Base-by-base conservation (phyloP, 2,888 invertebrate species). In the Scaptomyza parva region DNA sequence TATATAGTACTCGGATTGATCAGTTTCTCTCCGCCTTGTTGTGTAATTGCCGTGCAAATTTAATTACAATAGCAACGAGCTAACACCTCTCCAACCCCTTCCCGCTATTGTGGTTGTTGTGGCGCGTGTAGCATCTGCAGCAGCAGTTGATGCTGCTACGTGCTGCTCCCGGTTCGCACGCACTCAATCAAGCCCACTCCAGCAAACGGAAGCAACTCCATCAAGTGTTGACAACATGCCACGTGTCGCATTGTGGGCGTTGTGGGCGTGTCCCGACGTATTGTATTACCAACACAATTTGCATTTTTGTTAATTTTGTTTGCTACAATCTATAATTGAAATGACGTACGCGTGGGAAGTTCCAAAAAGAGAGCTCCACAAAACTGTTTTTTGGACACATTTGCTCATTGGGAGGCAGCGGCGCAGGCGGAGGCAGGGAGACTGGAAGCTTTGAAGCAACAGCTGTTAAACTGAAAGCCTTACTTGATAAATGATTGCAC, bases 41-140 rank as follows among this genome's bases (percentile, higher is more conserved):
- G 88, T 90, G 89, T 90, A 91, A 91, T 91, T 90, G 89, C 90
- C 91, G 91, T 91, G 90, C 78, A 91, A 91, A 91, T 91, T 91
- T 91, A 91, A 91, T 91, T 91, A 91, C 88, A 81, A 47, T 77
- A 64, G 82, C 69, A 72, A 78, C 78, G 61, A 37, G 52, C 61
- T 54, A 60, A 67, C 67, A 57, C 11, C 30, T 18, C 12, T 11
- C 12, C 12, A 12, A 22, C 14, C 12, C 17, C 18, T 3, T 12
- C 3, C 8, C 18, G 12, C 12, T 8, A 8, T 47, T 47, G 47
- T 47, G 47, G 47, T 30, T 30, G 17, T 9, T 28, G 9, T 30
- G 28, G 30, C 47, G 47, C 30, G 47, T 28, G 30, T 9, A 45
- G 18, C 45, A 45, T 45, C 8, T 30, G 28, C 28, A 18, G 18